Conservation (phyloP, 1,140 invertebrate genomes). For the Neodiprion virginianus region DNA sequence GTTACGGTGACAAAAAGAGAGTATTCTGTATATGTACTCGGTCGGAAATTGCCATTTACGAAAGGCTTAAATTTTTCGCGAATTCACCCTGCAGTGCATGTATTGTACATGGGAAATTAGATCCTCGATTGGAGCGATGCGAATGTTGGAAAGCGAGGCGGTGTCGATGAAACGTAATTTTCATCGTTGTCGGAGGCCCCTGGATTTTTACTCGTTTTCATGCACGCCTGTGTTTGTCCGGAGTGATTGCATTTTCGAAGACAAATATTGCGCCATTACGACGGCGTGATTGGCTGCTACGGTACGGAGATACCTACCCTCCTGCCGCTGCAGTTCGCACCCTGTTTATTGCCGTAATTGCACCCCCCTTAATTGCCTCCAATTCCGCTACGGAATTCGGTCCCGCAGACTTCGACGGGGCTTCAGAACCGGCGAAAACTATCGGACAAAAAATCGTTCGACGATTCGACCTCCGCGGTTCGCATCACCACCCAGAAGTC, state of each 20-base stretch:
- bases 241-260: slow-evolving; percentile 42
- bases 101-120: slow-evolving; percentile 38
- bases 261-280: slow-evolving; percentile 39
- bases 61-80: slow-evolving; percentile 19
- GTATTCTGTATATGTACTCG: not conserved
- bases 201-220: not conserved
- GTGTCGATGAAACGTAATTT: slow-evolving; percentile 40
- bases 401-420: not conserved
- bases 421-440: too few species aligned
- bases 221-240: slow-evolving; percentile 32
- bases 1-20: slow-evolving; percentile 8
- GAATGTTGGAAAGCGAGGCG: slow-evolving; percentile 21
- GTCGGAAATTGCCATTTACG: slow-evolving; percentile 22
- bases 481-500: too few species aligned
- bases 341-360: not conserved
- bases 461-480: too few species aligned
- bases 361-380: not conserved
- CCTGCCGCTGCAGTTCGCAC: not conserved
- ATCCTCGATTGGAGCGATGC: slow-evolving; percentile 34
- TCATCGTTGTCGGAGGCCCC: slow-evolving; percentile 24
- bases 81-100: not conserved
- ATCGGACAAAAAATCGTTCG: too few species aligned
- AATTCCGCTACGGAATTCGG: not conserved
- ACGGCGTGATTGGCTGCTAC: slow-evolving; percentile 16
- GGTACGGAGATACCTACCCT: not conserved